Base-by-base conservation (phyloP, 2,797 vertebrate genomes). In the Falco cherrug region DNA sequence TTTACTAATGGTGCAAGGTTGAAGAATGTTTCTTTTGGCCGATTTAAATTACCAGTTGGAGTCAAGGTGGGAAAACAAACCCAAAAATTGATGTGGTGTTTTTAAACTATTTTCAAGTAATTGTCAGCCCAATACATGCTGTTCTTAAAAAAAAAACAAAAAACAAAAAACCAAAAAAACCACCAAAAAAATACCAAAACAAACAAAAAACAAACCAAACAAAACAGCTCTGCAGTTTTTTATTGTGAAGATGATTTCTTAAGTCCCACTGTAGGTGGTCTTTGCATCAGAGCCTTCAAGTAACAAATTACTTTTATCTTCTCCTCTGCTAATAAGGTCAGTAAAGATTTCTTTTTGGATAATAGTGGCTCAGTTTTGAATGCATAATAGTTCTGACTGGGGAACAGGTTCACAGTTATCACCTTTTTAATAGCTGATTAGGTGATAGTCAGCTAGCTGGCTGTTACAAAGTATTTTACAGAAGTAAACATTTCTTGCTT, bases 401-500 rank as follows among this genome's bases (percentile, higher is more conserved):
- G 64, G 80, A 89, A 31, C 22, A 19, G 4, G 3, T 90, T 91
- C 75, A 70, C 20, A 47, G n/a, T 68, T 90, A 10, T 21, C 56
- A 69, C 39, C 51, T 80, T 77, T 51, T 53, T 65, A 73, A 47
- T 74, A 57, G 56, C 56, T 63, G 64, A 45, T 88, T 35, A 83
- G 82, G 82, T 86, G 92, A 56, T 53, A 87, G 77, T 51, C 63
- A 63, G 70, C 50, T 76, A 41, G 22, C 80, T 93, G 85, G 37
- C 92, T 85, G 56, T 60, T 82, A 22, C 24, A 7, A 54, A 5
- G 45, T 69, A 37, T 78, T 97, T 64, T 21, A 68, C 61, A 67
- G 89, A 73, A 91, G 54, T 73, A 91, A 96, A 65, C n/a, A 69
- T 83, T 91, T 89, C 33, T 57, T 76, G 47, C 69, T 92, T 94